Evolutionary conservation across 1,140 invertebrate genomes (phyloP).

Genomic region (Macrotrachela quadricornifera): DNA sequence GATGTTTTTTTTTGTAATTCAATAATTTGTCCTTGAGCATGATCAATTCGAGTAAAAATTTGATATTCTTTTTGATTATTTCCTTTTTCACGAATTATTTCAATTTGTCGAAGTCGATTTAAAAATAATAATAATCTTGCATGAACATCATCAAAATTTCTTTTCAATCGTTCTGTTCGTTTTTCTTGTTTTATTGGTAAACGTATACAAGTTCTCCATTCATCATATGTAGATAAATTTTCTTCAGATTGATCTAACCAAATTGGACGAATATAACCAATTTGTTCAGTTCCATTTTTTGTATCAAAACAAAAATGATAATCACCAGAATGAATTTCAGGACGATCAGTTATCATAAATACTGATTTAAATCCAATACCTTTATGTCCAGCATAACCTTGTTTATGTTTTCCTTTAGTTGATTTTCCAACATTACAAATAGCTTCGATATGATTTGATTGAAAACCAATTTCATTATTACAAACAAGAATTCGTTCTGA

Average conservation of each 20-base stretch:
- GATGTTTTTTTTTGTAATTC: too few species aligned
- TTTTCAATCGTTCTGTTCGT: constrained; percentile 13
- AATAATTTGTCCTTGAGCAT: too few species aligned
- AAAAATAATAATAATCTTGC: constrained; percentile 23
- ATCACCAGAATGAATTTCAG: constrained; percentile 29
- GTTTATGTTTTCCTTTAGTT: constrained; percentile 28
- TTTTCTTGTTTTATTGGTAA: constrained; percentile 18
- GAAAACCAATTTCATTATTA: constrained; percentile 29
- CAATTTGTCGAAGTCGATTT: constrained; percentile 16
- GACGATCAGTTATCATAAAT: constrained; percentile 23
- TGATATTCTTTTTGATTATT: background rate
- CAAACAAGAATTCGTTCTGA: constrained; percentile 16
- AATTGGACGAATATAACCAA: constrained; percentile 26
- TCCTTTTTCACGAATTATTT: background rate
- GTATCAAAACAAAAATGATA: constrained; percentile 27
- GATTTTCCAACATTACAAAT: constrained; percentile 29
- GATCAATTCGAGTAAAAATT: background rate
- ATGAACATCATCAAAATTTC: constrained; percentile 24
- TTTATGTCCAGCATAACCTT: constrained; percentile 31
- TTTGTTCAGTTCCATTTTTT: constrained; percentile 11
- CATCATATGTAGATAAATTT: background rate
- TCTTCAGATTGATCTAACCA: background rate
- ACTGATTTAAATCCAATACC: constrained; percentile 32
- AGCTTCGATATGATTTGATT: constrained; percentile 21
- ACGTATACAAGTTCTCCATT: constrained; percentile 22